phyloP scores from a whole-genome alignment of 2,888 invertebrate genomes.

The Andricus quercusramuli region DNA sequence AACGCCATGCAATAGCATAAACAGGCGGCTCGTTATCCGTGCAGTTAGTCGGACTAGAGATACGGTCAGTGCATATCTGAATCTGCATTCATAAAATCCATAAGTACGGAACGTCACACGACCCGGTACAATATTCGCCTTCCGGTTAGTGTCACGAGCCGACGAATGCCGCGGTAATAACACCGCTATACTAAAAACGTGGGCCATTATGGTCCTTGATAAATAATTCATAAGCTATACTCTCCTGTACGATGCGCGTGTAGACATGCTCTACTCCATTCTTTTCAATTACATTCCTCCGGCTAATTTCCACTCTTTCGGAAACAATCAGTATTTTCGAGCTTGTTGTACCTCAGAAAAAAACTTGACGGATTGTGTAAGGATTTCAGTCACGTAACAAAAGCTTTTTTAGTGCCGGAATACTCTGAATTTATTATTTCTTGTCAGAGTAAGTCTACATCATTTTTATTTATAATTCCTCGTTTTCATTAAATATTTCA shows the following conservation, averaged over 20 bases:
- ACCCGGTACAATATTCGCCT: slow-evolving; percentile 37
- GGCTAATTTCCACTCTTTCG: slow-evolving; percentile 34
- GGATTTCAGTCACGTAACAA: slow-evolving; percentile 32
- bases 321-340: slow-evolving; percentile 38
- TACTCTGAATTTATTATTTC: slow-evolving; percentile 1
- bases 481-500: not conserved
- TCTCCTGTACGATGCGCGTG: slow-evolving; percentile 27
- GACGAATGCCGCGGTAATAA: slow-evolving; percentile 37
- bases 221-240: slow-evolving; percentile 38
- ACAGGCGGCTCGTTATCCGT: slow-evolving; percentile 36
- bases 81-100: slow-evolving; percentile 35
- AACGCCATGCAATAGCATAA: slow-evolving; percentile 31
- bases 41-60: slow-evolving; percentile 23
- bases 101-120: slow-evolving; percentile 37
- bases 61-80: slow-evolving; percentile 13
- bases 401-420: not conserved
- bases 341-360: slow-evolving; percentile 4
- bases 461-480: slow-evolving; percentile 6
- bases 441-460: slow-evolving; percentile 3
- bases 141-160: slow-evolving; percentile 33
- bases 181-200: slow-evolving; percentile 22
- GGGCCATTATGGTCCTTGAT: slow-evolving; percentile 40
- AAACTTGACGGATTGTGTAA: slow-evolving; percentile 21
- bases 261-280: slow-evolving; percentile 37
- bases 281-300: slow-evolving; percentile 39